Conservation (phyloP, 2,888 invertebrate genomes). For the Mechanitis messenoides region DNA sequence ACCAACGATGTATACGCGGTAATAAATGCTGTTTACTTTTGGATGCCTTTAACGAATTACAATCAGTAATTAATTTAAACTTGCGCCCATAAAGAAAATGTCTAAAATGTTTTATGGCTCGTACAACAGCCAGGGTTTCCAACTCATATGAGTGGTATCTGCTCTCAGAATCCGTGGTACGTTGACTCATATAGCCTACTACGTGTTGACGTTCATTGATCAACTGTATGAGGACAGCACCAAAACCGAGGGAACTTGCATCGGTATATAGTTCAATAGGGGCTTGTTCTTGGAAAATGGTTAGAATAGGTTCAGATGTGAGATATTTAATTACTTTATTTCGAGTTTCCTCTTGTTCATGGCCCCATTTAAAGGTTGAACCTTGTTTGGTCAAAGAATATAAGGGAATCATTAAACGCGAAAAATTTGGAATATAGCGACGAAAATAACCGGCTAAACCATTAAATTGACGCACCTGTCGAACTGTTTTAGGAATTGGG, state of each 20-base stretch:
- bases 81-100: conserved; percentile 33
- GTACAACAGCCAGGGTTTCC: conserved; percentile 31
- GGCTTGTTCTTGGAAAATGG: conserved; percentile 24
- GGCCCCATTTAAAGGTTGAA: conserved; percentile 19
- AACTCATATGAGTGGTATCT: conserved; percentile 33
- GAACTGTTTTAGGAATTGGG: conserved; percentile 30
- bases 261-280: conserved; percentile 31
- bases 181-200: conserved; percentile 27
- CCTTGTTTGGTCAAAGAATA: conserved; percentile 24
- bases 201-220: conserved; percentile 21
- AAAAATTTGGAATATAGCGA: conserved; percentile 23
- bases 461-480: conserved; percentile 33
- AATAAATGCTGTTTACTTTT: conserved; percentile 35
- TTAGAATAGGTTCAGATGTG: conserved; percentile 23
- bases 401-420: conserved; percentile 20
- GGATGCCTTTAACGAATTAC: conserved; percentile 38
- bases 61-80: conserved; percentile 34
- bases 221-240: conserved; percentile 25
- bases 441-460: conserved; percentile 29
- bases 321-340: conserved; percentile 22
- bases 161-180: conserved; percentile 28
- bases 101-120: conserved; percentile 36
- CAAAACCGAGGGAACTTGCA: conserved; percentile 32
- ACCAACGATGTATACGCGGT: conserved; percentile 38
- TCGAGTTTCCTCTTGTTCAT: conserved; percentile 30